Evolutionary conservation across 2,888 invertebrate species (phyloP), one percentile per base, ranked within the genome.

Genomic region (Neuroscelio doddi): DNA sequence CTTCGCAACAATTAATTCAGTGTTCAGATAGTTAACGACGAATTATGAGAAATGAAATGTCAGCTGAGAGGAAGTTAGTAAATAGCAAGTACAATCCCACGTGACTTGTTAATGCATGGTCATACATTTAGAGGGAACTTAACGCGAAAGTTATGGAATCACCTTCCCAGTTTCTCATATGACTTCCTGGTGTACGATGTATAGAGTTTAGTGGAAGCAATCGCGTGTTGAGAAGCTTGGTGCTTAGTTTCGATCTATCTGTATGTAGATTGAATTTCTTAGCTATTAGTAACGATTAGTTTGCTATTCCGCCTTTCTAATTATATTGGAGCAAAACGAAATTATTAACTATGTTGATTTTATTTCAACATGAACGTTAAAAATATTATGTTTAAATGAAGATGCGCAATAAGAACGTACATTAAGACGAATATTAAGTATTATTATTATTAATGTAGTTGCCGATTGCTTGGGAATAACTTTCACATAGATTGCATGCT

Each of bases 401-500:
- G 10, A 29, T 14, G 36, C 14, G 21, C 39, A 30, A 50, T 38
- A 42, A 27, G 47, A 44, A 36, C 36, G 53, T 30, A 38, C 4
- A 24, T 41, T 16, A 24, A 41, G 17, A 36, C 36, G 14, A n/a
- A n/a, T n/a, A n/a, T n/a, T n/a, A n/a, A n/a, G n/a, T n/a, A n/a
- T 12, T 15, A 1, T 1, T 7, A 42, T 59, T 55, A 45, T n/a
- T 38, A 29, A 56, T 51, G 56, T 63, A 46, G 62, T 52, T 57
- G 53, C 52, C 51, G 56, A 47, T 44, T 49, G 46, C 44, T 49
- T 44, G 52, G 44, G 53, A 57, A 47, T 64, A 58, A 53, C 58
- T 64, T 64, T 64, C 52, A 49, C 64, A 49, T 50, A 53, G 57
- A 64, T 64, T 49, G 57, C 49, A 27, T 51, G 51, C 41, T 63